phyloP scores from a whole-genome alignment of 1,140 invertebrate species.

The Plectus sambesii region DNA sequence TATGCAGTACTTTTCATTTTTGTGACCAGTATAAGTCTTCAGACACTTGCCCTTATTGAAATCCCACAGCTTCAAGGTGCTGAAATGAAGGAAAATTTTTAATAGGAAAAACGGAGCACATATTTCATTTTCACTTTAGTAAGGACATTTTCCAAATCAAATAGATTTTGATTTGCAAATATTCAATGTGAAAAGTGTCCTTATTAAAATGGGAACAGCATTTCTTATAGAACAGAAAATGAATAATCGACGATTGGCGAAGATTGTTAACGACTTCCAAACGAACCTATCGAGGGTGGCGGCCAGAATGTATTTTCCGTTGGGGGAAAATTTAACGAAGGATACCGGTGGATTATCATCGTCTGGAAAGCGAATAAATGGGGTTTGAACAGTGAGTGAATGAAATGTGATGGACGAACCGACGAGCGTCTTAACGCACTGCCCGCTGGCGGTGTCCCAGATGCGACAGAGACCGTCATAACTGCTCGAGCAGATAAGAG shows the following conservation, averaged over 20 bases:
- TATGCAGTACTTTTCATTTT: slow-evolving; percentile 99
- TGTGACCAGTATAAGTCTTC: slow-evolving; percentile 93
- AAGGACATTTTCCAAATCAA: too few species aligned
- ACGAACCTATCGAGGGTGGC: slow-evolving; percentile 81
- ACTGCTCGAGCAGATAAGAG: slow-evolving; percentile 92
- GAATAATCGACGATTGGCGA: background rate
- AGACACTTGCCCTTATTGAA: slow-evolving; percentile 86
- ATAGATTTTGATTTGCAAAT: slow-evolving; percentile 21
- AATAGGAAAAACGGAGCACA: too few species aligned
- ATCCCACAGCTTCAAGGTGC: slow-evolving; percentile 94
- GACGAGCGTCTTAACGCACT: slow-evolving; percentile 91
- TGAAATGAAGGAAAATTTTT: too few species aligned
- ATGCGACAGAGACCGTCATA: slow-evolving; percentile 99
- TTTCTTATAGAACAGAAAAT: background rate
- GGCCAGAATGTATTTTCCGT: slow-evolving; percentile 96
- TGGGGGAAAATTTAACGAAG: slow-evolving; percentile 99
- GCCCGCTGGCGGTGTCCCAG: slow-evolving; percentile 97
- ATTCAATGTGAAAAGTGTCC: too few species aligned
- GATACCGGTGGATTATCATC: slow-evolving; percentile 96
- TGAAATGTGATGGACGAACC: slow-evolving; percentile 48
- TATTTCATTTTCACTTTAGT: too few species aligned
- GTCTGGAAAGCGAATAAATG: slow-evolving; percentile 52
- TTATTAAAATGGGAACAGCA: too few species aligned
- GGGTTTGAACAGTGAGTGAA: slow-evolving; percentile 5
- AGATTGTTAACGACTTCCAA: background rate